Evolutionary conservation across 2,113 vertebrate genomes (phyloP).

Genomic region (Falco punctatus): DNA sequence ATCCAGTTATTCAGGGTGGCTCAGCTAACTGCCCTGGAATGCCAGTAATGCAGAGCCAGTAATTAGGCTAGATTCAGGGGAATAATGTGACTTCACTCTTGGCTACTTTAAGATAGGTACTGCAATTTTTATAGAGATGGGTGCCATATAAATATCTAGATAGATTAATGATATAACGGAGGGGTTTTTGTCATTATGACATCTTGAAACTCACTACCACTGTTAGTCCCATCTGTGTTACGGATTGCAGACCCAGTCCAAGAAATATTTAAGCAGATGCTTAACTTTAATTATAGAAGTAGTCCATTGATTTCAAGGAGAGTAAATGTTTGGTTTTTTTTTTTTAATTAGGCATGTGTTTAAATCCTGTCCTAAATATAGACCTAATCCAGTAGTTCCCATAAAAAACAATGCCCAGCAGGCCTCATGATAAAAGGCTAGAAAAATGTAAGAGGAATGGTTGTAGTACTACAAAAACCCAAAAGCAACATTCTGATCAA

Average conservation of each 20-base stretch:
- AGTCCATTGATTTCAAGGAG: not conserved
- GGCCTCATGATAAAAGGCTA: not conserved
- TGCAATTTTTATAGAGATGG: not conserved
- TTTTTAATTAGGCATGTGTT: not conserved
- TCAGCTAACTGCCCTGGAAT: not conserved
- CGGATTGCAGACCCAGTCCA: not conserved
- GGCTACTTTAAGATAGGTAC: not conserved
- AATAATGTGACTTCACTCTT: not conserved
- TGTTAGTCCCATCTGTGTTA: conserved; percentile 44
- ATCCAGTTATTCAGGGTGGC: not conserved
- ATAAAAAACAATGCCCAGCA: not conserved
- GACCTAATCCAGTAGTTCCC: not conserved
- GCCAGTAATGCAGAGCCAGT: not conserved
- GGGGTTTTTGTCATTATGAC: conserved; percentile 39
- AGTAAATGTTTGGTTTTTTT: not conserved
- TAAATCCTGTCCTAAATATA: not conserved
- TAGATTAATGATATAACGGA: not conserved
- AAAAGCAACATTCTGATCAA: not conserved
- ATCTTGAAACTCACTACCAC: conserved; percentile 30
- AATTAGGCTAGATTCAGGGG: not conserved
- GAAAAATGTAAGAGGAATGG: not conserved
- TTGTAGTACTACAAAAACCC: not conserved
- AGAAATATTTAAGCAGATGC: conserved; percentile 44
- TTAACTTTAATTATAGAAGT: conserved; percentile 18
- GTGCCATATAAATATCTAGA: conserved; percentile 3